A percentile compares a stretch with the other conserved stretches of the same genome.
phyloP scores from a whole-genome alignment of 2,888 invertebrate species.

The Meiosimyza platycephala region DNA sequence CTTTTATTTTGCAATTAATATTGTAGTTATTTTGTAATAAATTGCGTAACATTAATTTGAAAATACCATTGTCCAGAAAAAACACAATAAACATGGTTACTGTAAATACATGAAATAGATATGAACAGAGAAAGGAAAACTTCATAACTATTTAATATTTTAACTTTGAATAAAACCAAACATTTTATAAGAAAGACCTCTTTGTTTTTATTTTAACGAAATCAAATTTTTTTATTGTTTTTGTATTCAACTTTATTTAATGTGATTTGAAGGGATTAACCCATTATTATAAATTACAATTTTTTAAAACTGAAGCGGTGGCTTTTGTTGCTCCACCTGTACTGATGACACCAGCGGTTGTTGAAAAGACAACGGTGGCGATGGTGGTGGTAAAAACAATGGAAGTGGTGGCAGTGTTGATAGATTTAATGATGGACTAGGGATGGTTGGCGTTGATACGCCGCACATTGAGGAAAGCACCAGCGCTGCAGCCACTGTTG shows the following conservation, averaged over 20 bases:
- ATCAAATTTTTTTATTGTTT: slow-evolving; percentile 7
- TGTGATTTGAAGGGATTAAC: slow-evolving; percentile 25
- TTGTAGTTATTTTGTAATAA: slow-evolving; percentile 7
- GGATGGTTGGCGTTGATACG: slow-evolving; percentile 29
- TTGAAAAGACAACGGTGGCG: slow-evolving; percentile 19
- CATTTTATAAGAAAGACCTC: slow-evolving; percentile 28
- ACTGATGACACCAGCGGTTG: slow-evolving; percentile 11
- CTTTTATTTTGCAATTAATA: not conserved
- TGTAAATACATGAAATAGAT: slow-evolving; percentile 28
- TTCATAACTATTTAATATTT: slow-evolving; percentile 29
- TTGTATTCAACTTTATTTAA: slow-evolving; percentile 25
- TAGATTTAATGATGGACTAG: slow-evolving; percentile 38
- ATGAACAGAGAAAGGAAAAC: slow-evolving; percentile 11
- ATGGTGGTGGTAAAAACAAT: slow-evolving; percentile 48
- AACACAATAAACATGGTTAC: slow-evolving; percentile 17
- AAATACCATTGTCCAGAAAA: slow-evolving; percentile 5
- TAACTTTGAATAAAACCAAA: slow-evolving; percentile 36
- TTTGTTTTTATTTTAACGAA: slow-evolving; percentile 24
- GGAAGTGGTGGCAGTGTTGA: slow-evolving; percentile 49
- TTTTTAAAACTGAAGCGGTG: slow-evolving; percentile 23
- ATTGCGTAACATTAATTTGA: slow-evolving; percentile 1
- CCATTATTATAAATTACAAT: slow-evolving; percentile 15
- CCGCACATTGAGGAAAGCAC: slow-evolving; percentile 61
- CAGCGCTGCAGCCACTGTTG: slow-evolving; percentile 60
- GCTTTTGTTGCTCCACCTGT: slow-evolving; percentile 10